Evolutionary conservation across 2,888 invertebrate genomes (phyloP).

Genomic region (Cephalotes varians): DNA sequence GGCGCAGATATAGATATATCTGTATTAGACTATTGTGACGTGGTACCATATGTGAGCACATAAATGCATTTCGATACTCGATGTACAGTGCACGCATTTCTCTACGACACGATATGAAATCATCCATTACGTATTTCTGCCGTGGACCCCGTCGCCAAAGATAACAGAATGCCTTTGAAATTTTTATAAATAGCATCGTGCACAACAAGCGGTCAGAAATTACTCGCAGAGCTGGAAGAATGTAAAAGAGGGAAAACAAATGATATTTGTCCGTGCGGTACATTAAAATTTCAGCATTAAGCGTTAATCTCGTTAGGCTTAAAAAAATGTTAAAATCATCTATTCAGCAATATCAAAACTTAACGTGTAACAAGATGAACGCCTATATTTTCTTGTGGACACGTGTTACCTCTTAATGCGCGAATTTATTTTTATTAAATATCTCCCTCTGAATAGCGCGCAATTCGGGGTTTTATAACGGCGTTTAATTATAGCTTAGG

Average conservation of each 20-base stretch:
- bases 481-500: conserved; percentile 45
- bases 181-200: conserved; percentile 33
- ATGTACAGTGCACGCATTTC: conserved; percentile 33
- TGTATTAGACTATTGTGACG: conserved; percentile 48
- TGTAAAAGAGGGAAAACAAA: background rate
- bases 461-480: conserved; percentile 27
- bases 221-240: background rate
- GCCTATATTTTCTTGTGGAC: background rate
- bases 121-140: conserved; percentile 33
- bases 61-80: conserved; percentile 13
- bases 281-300: background rate
- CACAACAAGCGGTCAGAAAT: conserved; percentile 13
- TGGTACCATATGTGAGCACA: conserved; percentile 12
- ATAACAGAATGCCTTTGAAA: conserved; percentile 44
- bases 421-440: background rate
- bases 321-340: background rate
- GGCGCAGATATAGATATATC: background rate
- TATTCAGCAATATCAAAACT: background rate
- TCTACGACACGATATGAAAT: conserved; percentile 23
- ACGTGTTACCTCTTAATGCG: background rate
- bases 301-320: background rate
- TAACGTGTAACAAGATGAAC: background rate
- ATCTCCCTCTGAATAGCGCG: background rate
- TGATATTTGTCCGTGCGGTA: background rate
- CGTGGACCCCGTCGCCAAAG: conserved; percentile 33